Percentiles rank a stretch among this genome's conserved stretches.
phyloP scores from a whole-genome alignment of 2,888 invertebrate genomes.

The Germaria angustata region DNA sequence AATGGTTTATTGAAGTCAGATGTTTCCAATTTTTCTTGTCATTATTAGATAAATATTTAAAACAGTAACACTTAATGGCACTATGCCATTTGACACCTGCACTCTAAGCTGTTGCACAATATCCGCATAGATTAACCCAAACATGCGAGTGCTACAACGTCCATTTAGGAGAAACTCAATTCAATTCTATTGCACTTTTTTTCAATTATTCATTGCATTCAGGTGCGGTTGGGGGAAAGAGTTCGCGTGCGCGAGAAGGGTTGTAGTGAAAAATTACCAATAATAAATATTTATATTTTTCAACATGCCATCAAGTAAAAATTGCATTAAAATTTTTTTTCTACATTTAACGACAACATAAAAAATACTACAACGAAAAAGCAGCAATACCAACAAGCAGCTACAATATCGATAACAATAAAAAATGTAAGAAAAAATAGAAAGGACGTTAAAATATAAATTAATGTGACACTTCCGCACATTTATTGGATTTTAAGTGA shows the following conservation, averaged over 20 bases:
- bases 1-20: too few species aligned
- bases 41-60: too few species aligned
- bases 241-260: background rate
- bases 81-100: too few species aligned
- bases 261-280: slow-evolving; percentile 18
- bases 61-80: too few species aligned
- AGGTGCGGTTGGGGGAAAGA: background rate
- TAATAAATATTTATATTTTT: slow-evolving; percentile 32
- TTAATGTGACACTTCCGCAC: slow-evolving; percentile 55
- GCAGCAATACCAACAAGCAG: background rate
- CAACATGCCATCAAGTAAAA: slow-evolving; percentile 13
- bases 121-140: too few species aligned
- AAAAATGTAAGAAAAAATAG: background rate
- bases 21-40: too few species aligned
- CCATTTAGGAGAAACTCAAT: too few species aligned
- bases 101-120: too few species aligned
- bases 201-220: background rate
- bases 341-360: background rate
- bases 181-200: background rate
- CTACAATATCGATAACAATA: background rate
- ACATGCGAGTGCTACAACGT: too few species aligned
- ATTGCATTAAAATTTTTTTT: slow-evolving; percentile 6
- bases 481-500: slow-evolving; percentile 52
- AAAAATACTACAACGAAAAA: background rate
- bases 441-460: too few species aligned